Evolutionary conservation across 2,888 invertebrate genomes (phyloP).

Genomic region (Amaurobius ferox): DNA sequence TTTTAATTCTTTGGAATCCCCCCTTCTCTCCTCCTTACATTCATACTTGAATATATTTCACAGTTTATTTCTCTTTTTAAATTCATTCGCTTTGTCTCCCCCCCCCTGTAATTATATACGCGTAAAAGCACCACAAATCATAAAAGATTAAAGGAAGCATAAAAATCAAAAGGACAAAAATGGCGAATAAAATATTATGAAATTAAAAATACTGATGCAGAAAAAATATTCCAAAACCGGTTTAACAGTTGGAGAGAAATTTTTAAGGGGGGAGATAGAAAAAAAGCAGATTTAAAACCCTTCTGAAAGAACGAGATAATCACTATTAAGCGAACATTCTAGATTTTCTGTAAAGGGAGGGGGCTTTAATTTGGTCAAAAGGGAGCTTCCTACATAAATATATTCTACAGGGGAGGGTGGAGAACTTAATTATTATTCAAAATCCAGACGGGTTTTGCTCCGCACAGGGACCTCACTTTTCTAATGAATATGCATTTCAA

Average conservation of each 20-base stretch:
- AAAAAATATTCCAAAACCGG: slow-evolving; percentile 41
- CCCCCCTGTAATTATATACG: slow-evolving; percentile 50
- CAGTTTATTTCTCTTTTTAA: slow-evolving; percentile 45
- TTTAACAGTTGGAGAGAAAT: slow-evolving; percentile 15
- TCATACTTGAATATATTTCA: slow-evolving; percentile 46
- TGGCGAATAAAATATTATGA: slow-evolving; percentile 29
- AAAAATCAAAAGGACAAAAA: slow-evolving; percentile 29
- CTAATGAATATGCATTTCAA: slow-evolving; percentile 69
- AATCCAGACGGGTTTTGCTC: slow-evolving; percentile 42
- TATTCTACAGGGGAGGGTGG: slow-evolving; percentile 9
- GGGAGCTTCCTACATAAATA: slow-evolving; percentile 53
- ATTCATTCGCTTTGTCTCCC: slow-evolving; percentile 35
- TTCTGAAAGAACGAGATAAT: slow-evolving; percentile 51
- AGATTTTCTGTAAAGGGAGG: background rate
- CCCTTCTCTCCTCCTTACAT: background rate
- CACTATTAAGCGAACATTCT: slow-evolving; percentile 22
- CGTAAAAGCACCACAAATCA: slow-evolving; percentile 28
- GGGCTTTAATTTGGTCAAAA: slow-evolving; percentile 65
- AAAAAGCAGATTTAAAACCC: slow-evolving; percentile 47
- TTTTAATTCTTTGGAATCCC: slow-evolving; percentile 36
- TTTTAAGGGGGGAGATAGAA: slow-evolving; percentile 18
- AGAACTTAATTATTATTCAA: slow-evolving; percentile 67
- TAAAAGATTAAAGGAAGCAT: slow-evolving; percentile 14
- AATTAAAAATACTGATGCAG: slow-evolving; percentile 33
- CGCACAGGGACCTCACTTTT: slow-evolving; percentile 10